Percentiles rank a stretch among this genome's conserved stretches.
Evolutionary conservation across 2,113 vertebrate species (phyloP).

Genomic region (Misgurnus mizolepis): DNA sequence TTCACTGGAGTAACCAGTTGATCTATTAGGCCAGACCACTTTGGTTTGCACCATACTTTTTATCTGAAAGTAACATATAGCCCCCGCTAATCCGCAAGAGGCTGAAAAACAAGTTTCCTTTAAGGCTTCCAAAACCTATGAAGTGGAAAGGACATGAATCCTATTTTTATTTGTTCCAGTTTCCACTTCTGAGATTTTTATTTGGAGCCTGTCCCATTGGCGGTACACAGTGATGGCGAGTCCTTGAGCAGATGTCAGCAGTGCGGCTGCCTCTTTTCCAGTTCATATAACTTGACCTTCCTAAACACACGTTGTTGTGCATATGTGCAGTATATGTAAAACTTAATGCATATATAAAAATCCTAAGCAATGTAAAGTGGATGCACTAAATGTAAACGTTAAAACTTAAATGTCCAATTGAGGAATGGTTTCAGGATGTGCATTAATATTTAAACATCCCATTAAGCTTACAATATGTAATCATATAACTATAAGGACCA

Average conservation of each 20-base stretch:
- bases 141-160: conserved; percentile 38
- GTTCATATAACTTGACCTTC: not conserved
- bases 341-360: not conserved
- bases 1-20: not conserved
- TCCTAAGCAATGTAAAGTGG: too few species aligned
- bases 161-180: conserved; percentile 65
- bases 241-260: conserved; percentile 60
- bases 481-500: not conserved
- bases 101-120: conserved; percentile 45
- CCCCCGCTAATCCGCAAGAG: conserved; percentile 47
- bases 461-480: not conserved
- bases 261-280: conserved; percentile 5
- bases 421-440: not conserved
- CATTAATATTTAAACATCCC: not conserved
- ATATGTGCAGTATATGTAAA: not conserved
- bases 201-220: conserved; percentile 59
- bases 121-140: conserved; percentile 44
- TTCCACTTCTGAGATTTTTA: conserved; percentile 61
- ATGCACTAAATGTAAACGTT: too few species aligned
- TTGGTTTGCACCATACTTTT: conserved; percentile 36
- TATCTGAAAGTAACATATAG: conserved; percentile 43
- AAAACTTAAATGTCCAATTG: too few species aligned
- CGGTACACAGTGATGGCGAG: conserved; percentile 45
- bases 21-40: conserved; percentile 35
- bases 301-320: not conserved